Evolutionary conservation across 2,113 vertebrate species (phyloP).

Genomic region (Rhynchopsitta pachyrhyncha): DNA sequence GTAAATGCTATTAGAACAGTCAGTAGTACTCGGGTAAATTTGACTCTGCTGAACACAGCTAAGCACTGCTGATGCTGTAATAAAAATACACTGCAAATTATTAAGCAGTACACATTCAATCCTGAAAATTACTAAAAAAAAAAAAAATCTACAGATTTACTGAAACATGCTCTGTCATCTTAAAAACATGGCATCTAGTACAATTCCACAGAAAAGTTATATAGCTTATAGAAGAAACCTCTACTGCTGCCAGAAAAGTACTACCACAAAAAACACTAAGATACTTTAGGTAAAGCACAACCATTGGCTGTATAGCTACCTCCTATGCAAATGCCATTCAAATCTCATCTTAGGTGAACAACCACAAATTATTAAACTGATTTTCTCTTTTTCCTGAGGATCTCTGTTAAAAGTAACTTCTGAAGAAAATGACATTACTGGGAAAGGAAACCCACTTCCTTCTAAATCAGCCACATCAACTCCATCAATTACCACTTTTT

Average conservation of each 20-base stretch:
- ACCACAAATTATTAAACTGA: neutral
- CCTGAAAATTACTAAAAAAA: neutral
- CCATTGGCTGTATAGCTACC: neutral
- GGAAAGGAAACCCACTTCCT: neutral
- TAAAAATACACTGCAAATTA: constrained; percentile 15
- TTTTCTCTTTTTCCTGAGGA: constrained; percentile 3
- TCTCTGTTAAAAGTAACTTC: constrained; percentile 29
- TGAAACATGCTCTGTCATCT: neutral
- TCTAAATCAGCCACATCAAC: neutral
- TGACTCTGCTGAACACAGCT: constrained; percentile 93
- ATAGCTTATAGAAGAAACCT: neutral
- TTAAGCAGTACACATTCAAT: neutral
- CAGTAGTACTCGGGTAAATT: constrained; percentile 89
- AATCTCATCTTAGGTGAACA: neutral
- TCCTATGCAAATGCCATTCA: neutral
- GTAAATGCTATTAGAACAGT: constrained; percentile 93
- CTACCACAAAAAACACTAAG: neutral
- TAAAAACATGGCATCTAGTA: neutral
- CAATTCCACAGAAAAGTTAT: neutral
- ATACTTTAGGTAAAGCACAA: neutral
- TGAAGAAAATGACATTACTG: neutral
- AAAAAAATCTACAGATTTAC: neutral
- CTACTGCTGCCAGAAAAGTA: neutral
- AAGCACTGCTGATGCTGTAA: constrained; percentile 90
- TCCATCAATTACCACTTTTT: neutral